A percentile compares a stretch with the other conserved stretches of the same genome.
Evolutionary conservation across 1,140 invertebrate species (phyloP).

Genomic region (Cyclina sinensis): DNA sequence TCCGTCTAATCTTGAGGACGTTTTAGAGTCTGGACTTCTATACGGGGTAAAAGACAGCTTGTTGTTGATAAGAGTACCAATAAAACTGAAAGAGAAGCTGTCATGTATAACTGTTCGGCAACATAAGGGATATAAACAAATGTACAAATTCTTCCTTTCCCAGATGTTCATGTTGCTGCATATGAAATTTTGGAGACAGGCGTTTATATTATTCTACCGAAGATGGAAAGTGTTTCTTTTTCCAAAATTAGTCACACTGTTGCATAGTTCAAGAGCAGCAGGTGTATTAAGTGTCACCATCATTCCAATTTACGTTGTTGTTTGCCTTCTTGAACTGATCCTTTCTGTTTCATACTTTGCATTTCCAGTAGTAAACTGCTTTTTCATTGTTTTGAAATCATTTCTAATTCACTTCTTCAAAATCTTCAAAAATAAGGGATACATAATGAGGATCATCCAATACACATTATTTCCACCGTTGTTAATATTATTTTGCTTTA

Average conservation of each 20-base stretch:
- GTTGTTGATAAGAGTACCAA: slow-evolving; percentile 19
- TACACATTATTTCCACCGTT: background rate
- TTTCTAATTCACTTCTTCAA: background rate
- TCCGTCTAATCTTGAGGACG: background rate
- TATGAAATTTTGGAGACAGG: slow-evolving; percentile 47
- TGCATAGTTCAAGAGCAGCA: too few relatives aligned
- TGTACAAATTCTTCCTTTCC: slow-evolving; percentile 22
- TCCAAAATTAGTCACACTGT: background rate
- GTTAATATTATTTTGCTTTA: background rate
- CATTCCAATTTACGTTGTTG: slow-evolving; percentile 5
- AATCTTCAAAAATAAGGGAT: background rate
- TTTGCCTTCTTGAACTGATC: background rate
- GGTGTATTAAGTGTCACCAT: background rate
- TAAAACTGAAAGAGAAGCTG: slow-evolving; percentile 33
- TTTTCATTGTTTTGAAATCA: slow-evolving; percentile 32
- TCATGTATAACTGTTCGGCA: slow-evolving; percentile 19
- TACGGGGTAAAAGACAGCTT: background rate
- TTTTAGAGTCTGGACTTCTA: slow-evolving; percentile 14
- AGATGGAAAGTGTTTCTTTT: slow-evolving; percentile 10
- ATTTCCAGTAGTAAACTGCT: slow-evolving; percentile 39
- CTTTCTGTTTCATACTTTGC: background rate
- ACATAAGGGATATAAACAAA: slow-evolving; percentile 5
- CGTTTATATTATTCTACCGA: background rate
- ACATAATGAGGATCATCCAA: background rate
- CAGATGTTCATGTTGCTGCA: slow-evolving; percentile 59